Conservation (phyloP, 2,888 invertebrate species). For the Andrena haemorrhoa region DNA sequence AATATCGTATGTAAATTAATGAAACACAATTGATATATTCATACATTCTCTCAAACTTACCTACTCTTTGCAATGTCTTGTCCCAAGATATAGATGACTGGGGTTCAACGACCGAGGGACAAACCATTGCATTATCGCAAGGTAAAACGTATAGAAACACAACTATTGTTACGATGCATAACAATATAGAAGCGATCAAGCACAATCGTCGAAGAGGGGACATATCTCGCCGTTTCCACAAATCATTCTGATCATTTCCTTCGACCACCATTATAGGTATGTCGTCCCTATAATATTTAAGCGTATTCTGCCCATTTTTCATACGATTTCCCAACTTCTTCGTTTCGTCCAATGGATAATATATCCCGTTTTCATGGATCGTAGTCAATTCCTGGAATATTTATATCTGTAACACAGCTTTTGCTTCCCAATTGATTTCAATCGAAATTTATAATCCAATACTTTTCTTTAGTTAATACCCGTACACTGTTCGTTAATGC, state of each 20-base stretch:
- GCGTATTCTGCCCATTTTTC: conserved; percentile 76
- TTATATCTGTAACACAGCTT: background rate
- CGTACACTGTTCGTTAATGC: background rate
- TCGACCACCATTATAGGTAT: conserved; percentile 82
- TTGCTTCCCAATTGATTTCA: background rate
- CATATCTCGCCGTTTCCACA: conserved; percentile 86
- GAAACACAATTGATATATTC: background rate
- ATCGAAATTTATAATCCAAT: conserved; percentile 35
- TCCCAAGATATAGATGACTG: conserved; percentile 83
- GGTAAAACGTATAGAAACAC: conserved; percentile 92
- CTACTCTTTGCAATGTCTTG: conserved; percentile 82
- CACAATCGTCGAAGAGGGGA: conserved; percentile 89
- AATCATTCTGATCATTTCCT: conserved; percentile 77
- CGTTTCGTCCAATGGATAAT: conserved; percentile 80
- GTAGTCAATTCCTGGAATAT: conserved; percentile 71
- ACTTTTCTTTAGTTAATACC: background rate
- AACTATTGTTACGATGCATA: conserved; percentile 90
- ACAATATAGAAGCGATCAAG: conserved; percentile 89
- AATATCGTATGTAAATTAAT: background rate
- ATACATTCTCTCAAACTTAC: conserved; percentile 73
- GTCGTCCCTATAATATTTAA: conserved; percentile 80
- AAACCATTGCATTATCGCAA: conserved; percentile 90
- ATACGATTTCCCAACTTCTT: conserved; percentile 75
- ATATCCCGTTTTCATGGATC: conserved; percentile 78
- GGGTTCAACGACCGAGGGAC: conserved; percentile 84